Evolutionary conservation across 2,888 invertebrate genomes (phyloP).

Genomic region (Blastobasis lacticolella): DNA sequence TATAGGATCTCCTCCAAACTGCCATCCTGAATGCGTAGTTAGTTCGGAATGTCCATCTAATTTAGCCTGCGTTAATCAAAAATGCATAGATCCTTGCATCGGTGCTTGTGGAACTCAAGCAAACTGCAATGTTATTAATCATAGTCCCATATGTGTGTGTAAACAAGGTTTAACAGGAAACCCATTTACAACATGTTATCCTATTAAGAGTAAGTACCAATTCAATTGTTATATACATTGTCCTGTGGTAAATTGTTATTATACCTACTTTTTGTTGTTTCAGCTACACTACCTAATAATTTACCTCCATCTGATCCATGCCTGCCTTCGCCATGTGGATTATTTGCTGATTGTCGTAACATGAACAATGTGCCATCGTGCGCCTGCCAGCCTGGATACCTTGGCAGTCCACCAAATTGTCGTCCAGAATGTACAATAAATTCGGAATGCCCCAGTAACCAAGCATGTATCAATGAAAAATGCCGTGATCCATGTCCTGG

Average conservation of each 20-base stretch:
- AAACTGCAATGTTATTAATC: slow-evolving; percentile 77
- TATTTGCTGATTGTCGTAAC: slow-evolving; percentile 76
- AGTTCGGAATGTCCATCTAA: slow-evolving; percentile 79
- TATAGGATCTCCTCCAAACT: slow-evolving; percentile 80
- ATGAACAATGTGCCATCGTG: slow-evolving; percentile 74
- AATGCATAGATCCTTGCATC: slow-evolving; percentile 80
- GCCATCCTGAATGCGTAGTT: slow-evolving; percentile 81
- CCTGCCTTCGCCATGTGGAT: slow-evolving; percentile 79
- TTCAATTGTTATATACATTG: neutral
- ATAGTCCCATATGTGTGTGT: slow-evolving; percentile 85
- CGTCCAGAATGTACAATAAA: slow-evolving; percentile 81
- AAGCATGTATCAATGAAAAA: slow-evolving; percentile 78
- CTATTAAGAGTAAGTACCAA: slow-evolving; percentile 57
- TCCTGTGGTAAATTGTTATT: neutral
- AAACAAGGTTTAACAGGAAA: slow-evolving; percentile 81
- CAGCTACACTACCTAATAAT: slow-evolving; percentile 36
- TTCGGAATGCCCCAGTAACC: slow-evolving; percentile 79
- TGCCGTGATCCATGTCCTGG: slow-evolving; percentile 81
- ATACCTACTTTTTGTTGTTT: neutral
- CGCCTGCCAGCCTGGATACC: slow-evolving; percentile 73
- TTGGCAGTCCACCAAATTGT: slow-evolving; percentile 80
- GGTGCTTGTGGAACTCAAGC: slow-evolving; percentile 77
- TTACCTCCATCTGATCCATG: slow-evolving; percentile 69
- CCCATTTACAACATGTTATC: slow-evolving; percentile 83
- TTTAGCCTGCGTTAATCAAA: slow-evolving; percentile 80